Evolutionary conservation across 2,797 vertebrate genomes (phyloP), one percentile per base, ranked within the genome.

Genomic region (Pangasius larnaudii): DNA sequence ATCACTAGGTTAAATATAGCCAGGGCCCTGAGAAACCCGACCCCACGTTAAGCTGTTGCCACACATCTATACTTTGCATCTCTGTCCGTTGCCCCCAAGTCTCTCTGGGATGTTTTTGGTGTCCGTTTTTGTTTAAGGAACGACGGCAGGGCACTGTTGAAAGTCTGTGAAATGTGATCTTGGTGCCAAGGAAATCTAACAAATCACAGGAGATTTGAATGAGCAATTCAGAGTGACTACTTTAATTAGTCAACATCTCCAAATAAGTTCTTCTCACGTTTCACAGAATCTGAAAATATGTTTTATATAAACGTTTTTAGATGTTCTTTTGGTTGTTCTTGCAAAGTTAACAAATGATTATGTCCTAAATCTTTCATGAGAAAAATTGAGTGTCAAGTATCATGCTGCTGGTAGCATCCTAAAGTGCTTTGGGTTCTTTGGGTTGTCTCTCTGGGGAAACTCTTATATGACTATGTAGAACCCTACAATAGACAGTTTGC

Each of bases 1-100:
- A 98, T 98, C 98, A 98, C 94, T 95, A 96, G 96, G 98, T 98
- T 99, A 99, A 99, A 99, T 98, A 99, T 99, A 99, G 98, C 97
- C 96, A 93, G 96, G 96, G 96, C 95, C 95, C 96, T 92, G 94
- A 94, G 98, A 98, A 99, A 99, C 97, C 97, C 95, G 98, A 99
- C 97, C 97, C 96, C 91, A 91, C 95, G 96, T 97, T 98, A 98
- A 99, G 98, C 98, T 99, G 98, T 98, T 97, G 98, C 97, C 97
- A 97, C 97, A 96, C 98, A 98, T 99, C 98, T 98, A 97, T 95
- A 96, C 97, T 97, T 97, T 97, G 97, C 96, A 95, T 97, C 96
- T 97, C 96, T 97, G 97, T 97, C 96, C 95, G 94, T 93, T 95
- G 95, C 92, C 91, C 88, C 91, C 58, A 91, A 91, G 90, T 96